Base-by-base conservation (phyloP, 2,113 vertebrate genomes). In the Eupsittula cactorum region DNA sequence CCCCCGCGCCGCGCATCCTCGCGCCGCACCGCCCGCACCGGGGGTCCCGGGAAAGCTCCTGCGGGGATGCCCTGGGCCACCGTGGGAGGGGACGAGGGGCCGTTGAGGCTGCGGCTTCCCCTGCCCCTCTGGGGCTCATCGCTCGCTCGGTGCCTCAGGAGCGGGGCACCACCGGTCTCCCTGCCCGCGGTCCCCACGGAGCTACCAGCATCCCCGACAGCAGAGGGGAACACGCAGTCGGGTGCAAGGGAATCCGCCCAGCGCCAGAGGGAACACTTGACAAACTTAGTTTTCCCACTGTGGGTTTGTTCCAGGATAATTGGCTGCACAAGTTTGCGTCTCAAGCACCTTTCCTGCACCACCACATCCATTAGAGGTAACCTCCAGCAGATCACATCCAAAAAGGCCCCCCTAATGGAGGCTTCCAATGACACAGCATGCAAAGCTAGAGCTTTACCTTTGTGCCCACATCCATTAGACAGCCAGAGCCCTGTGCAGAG, bases 341-440 rank as follows among this genome's bases (percentile, higher is more conserved):
- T 78, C 52, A 24, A 15, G 35, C 17, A 9, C 86, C 74, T 87
- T 59, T 50, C 14, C 70, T 39, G 55, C 27, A 0, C 84, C 5
- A 0, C 20, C 5, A 8, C 47, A 6, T 88, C 76, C 95, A 87
- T 95, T 95, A 95, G 77, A 7, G 4, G 23, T 4, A 10, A 19
- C 47, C 92, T 55, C 1, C 1, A 11, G 65, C 78, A n/a, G 39
- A 4, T 65, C 65, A 2, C 92, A 35, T 7, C 50, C 92, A 25
- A 1, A 7, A 18, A 4, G 31, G 5, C 70, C 3, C 44, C 19
- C 3, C 71, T 92, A 86, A 94, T 82, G 88, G 82, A 75, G 77
- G 31, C 46, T 27, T 20, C 35, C 0, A 7, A 3, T 3, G 60
- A 16, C 2, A 12, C 1, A 31, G 10, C 6, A 59, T 2, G 53